These are phyloP conservation scores for Clavelina lepadiformis DNA, from an alignment of 23 tunicate species.

Conservation along the genomic window DNA sequence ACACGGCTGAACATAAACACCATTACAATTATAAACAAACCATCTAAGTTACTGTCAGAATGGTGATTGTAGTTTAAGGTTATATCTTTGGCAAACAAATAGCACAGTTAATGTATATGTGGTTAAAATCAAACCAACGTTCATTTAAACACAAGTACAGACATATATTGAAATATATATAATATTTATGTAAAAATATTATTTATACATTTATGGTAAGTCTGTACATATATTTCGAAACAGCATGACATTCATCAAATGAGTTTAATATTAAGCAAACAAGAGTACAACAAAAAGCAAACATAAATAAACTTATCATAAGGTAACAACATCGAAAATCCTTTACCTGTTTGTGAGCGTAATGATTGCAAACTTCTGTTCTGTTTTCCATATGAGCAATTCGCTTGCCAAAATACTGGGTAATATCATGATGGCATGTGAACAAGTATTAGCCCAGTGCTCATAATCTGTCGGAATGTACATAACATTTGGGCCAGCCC, in stretches of 20 bases:
- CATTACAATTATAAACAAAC: background rate
- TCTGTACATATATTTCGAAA: no score
- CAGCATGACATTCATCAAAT: no score
- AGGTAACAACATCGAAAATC: background rate
- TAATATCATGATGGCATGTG: constrained; percentile 72
- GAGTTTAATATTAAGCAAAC: background rate
- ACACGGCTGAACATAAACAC: constrained; percentile 1
- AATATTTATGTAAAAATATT: no score
- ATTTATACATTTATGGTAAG: no score
- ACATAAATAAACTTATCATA: background rate
- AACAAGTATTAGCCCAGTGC: constrained; percentile 74
- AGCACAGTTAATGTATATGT: no score
- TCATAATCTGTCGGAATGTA: constrained; percentile 74
- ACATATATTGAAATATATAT: no score
- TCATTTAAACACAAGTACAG: no score
- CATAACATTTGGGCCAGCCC: constrained; percentile 47
- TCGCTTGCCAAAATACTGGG: constrained; percentile 78
- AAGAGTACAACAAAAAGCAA: background rate
- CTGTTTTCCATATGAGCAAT: constrained; percentile 28
- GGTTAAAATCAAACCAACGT: no score
- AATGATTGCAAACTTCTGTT: background rate
- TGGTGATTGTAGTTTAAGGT: no score
- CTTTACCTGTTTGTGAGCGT: no score
- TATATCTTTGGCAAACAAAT: no score
- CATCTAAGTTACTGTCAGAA: no score